Base-by-base conservation (phyloP, 2,888 invertebrate genomes). In the Nymphalis c-album region DNA sequence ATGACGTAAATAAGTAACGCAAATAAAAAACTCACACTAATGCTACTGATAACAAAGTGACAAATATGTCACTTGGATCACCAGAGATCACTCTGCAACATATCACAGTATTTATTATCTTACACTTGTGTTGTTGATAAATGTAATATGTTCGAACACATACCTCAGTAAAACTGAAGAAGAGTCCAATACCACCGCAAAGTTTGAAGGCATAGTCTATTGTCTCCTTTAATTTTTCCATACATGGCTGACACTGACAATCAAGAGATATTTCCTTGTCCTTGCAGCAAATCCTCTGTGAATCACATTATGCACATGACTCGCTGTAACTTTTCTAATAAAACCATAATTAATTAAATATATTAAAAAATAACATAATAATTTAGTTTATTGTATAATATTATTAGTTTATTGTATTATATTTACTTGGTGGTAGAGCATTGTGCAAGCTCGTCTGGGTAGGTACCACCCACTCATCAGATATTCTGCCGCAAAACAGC, bases 91-190 rank as follows among this genome's bases (percentile, higher is more conserved):
- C 57, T 57, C 35, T n/a, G 35, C 10, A 57, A 40, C 18, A 13
- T 40, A 10, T 40, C 57, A 57, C 18, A 40, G 40, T 6, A 18
- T 57, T 57, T 6, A 18, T 57, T 57, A 57, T 57, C 57, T 57
- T 31, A 31, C 16, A 26, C 17, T 53, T 0, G 10, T 6, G 7
- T 40, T 18, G n/a, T n/a, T 57, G 35, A 40, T 57, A 57, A 40
- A 57, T 18, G 18, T 18, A 13, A 35, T n/a, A 26, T 26, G 26
- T 40, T 57, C 4, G 18, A 35, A 17, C 26, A 18, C 6, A 22
- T 58, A 98, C 98, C 97, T 98, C 98, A 59, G 98, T 98, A 83
- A 98, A 98, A 84, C 98, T 98, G 93, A 99, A 99, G 93, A 99
- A 98, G 35, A 99, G 93, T 67, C 98, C 98, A 78, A 98, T 96